Evolutionary conservation across 2,888 invertebrate genomes (phyloP).

Genomic region (Crossocerus cetratus): DNA sequence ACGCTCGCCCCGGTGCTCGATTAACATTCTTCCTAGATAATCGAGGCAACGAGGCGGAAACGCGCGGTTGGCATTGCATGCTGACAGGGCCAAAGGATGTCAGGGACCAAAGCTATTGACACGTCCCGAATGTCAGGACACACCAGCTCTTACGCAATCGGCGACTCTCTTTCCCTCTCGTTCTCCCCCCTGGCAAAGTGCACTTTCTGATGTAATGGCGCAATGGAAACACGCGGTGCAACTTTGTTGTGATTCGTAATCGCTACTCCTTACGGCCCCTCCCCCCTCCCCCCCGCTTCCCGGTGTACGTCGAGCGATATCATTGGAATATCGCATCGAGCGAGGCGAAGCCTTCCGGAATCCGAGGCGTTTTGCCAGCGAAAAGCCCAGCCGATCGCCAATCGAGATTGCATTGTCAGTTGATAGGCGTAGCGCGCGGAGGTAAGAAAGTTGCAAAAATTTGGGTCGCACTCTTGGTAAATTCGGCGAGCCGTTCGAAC

Average conservation of each 20-base stretch:
- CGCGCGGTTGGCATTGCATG: too few species aligned
- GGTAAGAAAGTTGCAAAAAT: neutral
- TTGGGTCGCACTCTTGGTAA: neutral
- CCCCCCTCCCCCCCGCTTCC: neutral
- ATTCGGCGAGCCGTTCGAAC: slow-evolving; percentile 32
- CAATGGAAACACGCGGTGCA: neutral
- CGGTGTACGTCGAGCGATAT: neutral
- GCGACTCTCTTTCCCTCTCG: neutral
- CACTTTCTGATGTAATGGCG: neutral
- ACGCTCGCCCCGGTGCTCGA: neutral
- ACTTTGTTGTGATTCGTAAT: slow-evolving; percentile 1
- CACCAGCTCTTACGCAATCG: neutral
- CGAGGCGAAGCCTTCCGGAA: too few species aligned
- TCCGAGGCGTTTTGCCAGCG: too few species aligned
- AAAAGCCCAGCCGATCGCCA: neutral
- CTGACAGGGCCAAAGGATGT: neutral
- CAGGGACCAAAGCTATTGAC: neutral
- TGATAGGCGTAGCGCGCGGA: neutral
- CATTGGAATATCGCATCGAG: neutral
- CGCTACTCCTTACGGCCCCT: neutral
- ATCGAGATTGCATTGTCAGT: neutral
- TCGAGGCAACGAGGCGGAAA: neutral
- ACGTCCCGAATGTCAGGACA: neutral
- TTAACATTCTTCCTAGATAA: neutral
- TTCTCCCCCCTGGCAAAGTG: neutral